Conservation (phyloP, 2,113 vertebrate species). For the Entelurus aequoreus region DNA sequence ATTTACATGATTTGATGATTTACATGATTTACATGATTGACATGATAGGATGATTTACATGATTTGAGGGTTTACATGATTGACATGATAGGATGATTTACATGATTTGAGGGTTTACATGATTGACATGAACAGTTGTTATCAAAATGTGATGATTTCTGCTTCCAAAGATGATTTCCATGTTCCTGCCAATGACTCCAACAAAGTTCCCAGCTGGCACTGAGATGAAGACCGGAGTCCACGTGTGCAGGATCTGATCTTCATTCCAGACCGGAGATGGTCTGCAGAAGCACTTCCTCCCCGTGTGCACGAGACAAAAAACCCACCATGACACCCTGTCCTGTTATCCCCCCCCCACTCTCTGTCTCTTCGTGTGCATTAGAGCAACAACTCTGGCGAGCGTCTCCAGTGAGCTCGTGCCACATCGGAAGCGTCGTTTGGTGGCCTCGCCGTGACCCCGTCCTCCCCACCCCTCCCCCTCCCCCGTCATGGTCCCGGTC, state of each 20-base stretch:
- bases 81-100: too few relatives aligned
- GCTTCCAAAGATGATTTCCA: too few relatives aligned
- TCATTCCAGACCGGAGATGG: constrained; percentile 48
- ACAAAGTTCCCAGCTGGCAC: neutral
- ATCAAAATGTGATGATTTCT: neutral
- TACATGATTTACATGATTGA: too few relatives aligned
- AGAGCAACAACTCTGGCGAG: constrained; percentile 57
- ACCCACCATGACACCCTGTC: constrained; percentile 64
- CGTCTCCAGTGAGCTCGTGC: constrained; percentile 17
- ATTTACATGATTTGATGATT: too few relatives aligned
- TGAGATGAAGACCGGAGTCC: neutral
- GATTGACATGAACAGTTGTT: too few relatives aligned
- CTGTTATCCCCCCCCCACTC: constrained; percentile 53
- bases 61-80: too few relatives aligned
- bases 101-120: too few relatives aligned
- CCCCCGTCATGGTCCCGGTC: constrained; percentile 17
- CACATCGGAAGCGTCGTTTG: constrained; percentile 46
- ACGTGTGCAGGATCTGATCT: constrained; percentile 41
- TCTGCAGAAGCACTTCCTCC: constrained; percentile 49
- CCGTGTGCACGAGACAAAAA: constrained; percentile 45
- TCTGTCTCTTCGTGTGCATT: constrained; percentile 38
- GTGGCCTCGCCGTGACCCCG: constrained; percentile 31
- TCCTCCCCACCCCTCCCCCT: constrained; percentile 16
- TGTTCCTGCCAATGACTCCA: too few relatives aligned
- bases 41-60: too few relatives aligned